phyloP scores from a whole-genome alignment of 1,140 invertebrate genomes.

The Heliothis virescens region DNA sequence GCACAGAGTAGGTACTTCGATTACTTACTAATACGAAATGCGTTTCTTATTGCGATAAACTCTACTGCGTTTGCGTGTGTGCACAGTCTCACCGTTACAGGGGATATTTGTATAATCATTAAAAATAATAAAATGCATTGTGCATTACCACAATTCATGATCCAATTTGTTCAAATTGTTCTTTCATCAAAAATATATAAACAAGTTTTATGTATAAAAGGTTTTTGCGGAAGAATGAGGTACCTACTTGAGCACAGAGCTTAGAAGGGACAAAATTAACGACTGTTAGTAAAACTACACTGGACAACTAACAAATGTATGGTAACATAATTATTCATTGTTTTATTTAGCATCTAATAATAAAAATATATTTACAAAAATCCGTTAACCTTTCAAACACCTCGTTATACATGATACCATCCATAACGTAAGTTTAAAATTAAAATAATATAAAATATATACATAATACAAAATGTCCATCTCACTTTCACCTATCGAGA shows the following conservation, averaged over 20 bases:
- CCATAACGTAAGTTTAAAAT: constrained; percentile 54
- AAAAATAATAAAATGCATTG: constrained; percentile 26
- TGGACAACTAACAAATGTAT: constrained; percentile 65
- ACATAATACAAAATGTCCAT: constrained; percentile 63
- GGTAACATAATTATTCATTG: constrained; percentile 68
- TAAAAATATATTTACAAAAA: constrained; percentile 72
- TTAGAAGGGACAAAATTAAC: constrained; percentile 25
- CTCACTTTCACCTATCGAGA: constrained; percentile 49
- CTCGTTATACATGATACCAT: constrained; percentile 56
- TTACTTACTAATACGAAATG: constrained; percentile 8
- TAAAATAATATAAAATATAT: constrained; percentile 61
- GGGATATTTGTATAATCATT: not conserved
- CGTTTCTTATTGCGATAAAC: not conserved
- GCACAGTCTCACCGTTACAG: constrained; percentile 39
- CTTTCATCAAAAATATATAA: constrained; percentile 20
- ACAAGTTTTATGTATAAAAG: constrained; percentile 8
- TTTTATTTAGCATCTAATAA: constrained; percentile 57
- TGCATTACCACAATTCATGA: constrained; percentile 17
- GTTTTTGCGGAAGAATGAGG: constrained; percentile 27
- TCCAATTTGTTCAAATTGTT: constrained; percentile 34
- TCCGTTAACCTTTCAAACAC: constrained; percentile 57
- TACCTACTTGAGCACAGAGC: constrained; percentile 40
- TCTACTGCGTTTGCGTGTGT: constrained; percentile 2
- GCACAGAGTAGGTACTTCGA: not conserved
- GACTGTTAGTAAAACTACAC: constrained; percentile 61